Percentiles rank a stretch among this genome's conserved stretches.
Evolutionary conservation across 2,113 vertebrate genomes (phyloP).

Genomic region (Poicephalus meyeri): DNA sequence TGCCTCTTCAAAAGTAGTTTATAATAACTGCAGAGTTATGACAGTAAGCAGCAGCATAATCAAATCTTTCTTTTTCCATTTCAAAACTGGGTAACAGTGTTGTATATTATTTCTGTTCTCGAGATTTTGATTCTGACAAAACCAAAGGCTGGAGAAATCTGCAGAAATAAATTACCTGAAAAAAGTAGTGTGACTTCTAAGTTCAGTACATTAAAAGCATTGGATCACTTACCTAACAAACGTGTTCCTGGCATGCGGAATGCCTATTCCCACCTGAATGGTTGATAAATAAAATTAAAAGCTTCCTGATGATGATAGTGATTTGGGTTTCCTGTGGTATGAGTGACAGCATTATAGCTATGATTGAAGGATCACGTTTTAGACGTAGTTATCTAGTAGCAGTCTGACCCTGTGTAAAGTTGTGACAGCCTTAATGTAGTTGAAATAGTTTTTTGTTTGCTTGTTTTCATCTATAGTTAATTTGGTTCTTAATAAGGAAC

Average conservation of each 20-base stretch:
- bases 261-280: neutral
- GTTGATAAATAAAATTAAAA: neutral
- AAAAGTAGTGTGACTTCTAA: neutral
- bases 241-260: neutral
- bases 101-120: neutral
- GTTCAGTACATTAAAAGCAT: neutral
- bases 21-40: neutral
- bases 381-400: neutral
- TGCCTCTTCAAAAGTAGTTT: neutral
- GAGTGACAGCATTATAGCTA: neutral
- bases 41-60: neutral
- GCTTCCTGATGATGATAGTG: neutral
- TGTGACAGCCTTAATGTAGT: neutral
- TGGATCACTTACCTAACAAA: neutral
- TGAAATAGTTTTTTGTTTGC: neutral
- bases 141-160: neutral
- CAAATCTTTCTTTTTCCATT: neutral
- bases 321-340: neutral
- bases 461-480: neutral
- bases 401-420: neutral
- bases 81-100: neutral
- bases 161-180: neutral
- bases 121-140: neutral
- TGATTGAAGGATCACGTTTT: neutral
- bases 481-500: neutral